Evolutionary conservation across 2,888 invertebrate species (phyloP), one percentile per base, ranked within the genome.

Genomic region (Apamea sordens): DNA sequence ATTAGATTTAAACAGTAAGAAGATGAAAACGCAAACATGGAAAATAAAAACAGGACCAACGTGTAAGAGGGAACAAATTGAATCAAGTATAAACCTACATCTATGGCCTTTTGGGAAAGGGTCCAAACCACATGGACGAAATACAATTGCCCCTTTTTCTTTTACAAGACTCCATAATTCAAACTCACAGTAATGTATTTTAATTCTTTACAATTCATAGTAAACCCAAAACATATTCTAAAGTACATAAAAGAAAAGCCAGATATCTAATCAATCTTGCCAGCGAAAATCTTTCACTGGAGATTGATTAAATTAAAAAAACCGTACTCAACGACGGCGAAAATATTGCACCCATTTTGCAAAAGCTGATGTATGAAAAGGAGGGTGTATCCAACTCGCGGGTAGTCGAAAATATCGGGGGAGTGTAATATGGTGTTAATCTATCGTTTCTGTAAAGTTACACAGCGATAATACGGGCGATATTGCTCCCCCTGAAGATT

Each of bases 381-480:
- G n/a, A 70, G 28, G 24, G 63, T 69, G 74, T 59, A 71, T 78
- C 41, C 72, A 50, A 81, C 80, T 73, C 64, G 63, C 63, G 75
- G 44, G 73, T 72, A 73, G 74, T 59, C 72, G 67, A 73, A 80
- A 83, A 88, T 87, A 87, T 88, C 90, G 83, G 82, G 83, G 83
- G 89, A 91, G 91, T 91, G 93, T 92, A 94, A 94, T 94, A 94
- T 91, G 84, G 92, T 91, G 93, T 93, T 93, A 94, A 92, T 91
- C 90, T 90, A 91, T 91, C 94, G 90, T 90, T 89, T 89, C 87
- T 89, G 88, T 88, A 86, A 91, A 93, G 92, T 92, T 93, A 92
- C 91, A 92, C 85, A 89, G 86, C 85, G 88, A 92, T 93, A 92
- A 92, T 92, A 91, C 91, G 88, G 86, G 83, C 82, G 91, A 94